These are phyloP conservation scores for Formica aserva DNA, from an alignment of 2,888 invertebrate genomes.

Conservation along the genomic window DNA sequence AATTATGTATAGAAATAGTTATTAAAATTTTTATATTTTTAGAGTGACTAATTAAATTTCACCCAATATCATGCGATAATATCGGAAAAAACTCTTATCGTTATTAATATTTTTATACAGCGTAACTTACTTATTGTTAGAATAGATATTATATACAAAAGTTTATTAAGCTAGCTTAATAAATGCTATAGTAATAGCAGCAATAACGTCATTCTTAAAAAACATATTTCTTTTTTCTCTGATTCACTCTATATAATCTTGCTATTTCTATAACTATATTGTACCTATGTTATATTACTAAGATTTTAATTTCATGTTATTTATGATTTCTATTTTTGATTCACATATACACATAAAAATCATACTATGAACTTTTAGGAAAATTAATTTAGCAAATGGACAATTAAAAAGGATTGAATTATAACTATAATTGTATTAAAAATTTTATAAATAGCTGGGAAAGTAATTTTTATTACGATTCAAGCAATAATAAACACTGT, in stretches of 20 bases:
- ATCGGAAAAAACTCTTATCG: constrained; percentile 29
- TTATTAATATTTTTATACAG: constrained; percentile 22
- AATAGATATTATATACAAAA: constrained; percentile 1
- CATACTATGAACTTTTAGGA: not conserved
- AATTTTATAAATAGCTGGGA: constrained; percentile 16
- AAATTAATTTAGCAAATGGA: not conserved
- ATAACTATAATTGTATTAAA: not conserved
- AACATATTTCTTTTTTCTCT: not conserved
- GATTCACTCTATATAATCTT: not conserved
- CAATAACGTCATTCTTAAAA: not conserved
- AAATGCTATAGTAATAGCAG: not conserved
- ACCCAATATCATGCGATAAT: constrained; percentile 19
- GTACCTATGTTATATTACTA: not conserved
- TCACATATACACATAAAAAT: not conserved
- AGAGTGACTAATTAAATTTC: constrained; percentile 34
- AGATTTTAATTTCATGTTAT: not conserved
- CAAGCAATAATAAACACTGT: not conserved
- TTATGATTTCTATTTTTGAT: constrained; percentile 10
- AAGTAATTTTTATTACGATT: constrained; percentile 7
- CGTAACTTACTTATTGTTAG: not conserved
- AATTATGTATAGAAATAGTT: constrained; percentile 32
- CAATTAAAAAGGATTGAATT: not conserved
- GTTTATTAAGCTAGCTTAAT: constrained; percentile 5
- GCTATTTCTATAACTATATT: not conserved
- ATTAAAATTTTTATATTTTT: constrained; percentile 11